Base-by-base conservation (phyloP, 2,797 vertebrate species). In the Cynopterus sphinx region DNA sequence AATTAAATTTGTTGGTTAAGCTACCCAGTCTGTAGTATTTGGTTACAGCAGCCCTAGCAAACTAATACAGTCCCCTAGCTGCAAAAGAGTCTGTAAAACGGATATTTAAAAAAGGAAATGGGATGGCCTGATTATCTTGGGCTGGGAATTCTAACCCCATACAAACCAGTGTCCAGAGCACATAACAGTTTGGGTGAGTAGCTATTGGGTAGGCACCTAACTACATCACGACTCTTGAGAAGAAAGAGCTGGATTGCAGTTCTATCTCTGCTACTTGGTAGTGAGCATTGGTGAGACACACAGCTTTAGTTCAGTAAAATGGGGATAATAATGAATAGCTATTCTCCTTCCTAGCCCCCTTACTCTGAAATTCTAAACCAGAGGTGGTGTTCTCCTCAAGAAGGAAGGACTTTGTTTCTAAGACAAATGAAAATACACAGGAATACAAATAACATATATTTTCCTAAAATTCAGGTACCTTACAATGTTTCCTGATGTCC, bases 401-500 rank as follows among this genome's bases (percentile, higher is more conserved):
- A 90, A 92, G 31, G 65, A 90, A 92, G 31, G 24, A 59, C 21
- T 82, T 61, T 79, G 49, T 46, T 87, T 84, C 77, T 87, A 43
- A 22, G 2, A 73, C 43, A 89, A 78, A 86, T 22, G 33, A 86
- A 85, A 91, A 53, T 41, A 67, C 24, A 28, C 3, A 70, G 43
- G 51, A 68, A 91, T 41, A 46, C 12, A 81, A 21, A 31, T 4
- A 94, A 53, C 33, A 12, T 5, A 71, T 16, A 33, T 2, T 86
- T 43, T 68, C 74, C 46, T 70, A 73, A 59, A 68, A 49, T 55
- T 8, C 8, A 51, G 13, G 26, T 3, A 31, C 68, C 73, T 82
- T 46, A 53, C 4, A 46, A n/a, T 55, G 53, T 81, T 87, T 91
- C 78, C 53, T 59, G 61, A 59, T 5, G 21, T 63, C 55, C 36